Evolutionary conservation across 2,797 vertebrate species (phyloP).

Genomic region (Schizopygopsis malacanthus): DNA sequence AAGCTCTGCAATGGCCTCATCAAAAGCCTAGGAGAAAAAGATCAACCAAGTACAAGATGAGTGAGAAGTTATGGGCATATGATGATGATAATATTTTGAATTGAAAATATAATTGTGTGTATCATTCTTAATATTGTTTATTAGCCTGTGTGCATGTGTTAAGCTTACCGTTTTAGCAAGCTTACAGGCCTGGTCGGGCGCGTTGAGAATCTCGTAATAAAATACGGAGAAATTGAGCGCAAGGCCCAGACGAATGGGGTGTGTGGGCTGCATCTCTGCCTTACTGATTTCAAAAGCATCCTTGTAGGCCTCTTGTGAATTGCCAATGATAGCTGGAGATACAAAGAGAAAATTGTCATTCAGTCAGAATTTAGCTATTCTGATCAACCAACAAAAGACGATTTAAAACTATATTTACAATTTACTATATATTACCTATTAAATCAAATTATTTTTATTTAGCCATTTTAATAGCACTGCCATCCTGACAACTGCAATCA

Average conservation of each 20-base stretch:
- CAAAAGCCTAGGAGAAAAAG: slow-evolving; percentile 85
- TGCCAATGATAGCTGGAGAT: slow-evolving; percentile 80
- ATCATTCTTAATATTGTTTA: not conserved
- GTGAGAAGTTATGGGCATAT: not conserved
- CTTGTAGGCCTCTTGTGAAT: slow-evolving; percentile 89
- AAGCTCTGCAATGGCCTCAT: slow-evolving; percentile 91
- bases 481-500: not conserved
- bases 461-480: not conserved
- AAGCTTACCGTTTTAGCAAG: slow-evolving; percentile 89
- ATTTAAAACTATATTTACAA: not conserved
- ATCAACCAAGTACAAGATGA: not conserved
- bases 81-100: not conserved
- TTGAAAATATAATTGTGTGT: not conserved
- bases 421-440: not conserved
- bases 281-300: slow-evolving; percentile 89
- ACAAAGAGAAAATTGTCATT: not conserved
- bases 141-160: not conserved
- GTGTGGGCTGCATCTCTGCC: slow-evolving; percentile 89
- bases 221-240: slow-evolving; percentile 98
- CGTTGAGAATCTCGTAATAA: slow-evolving; percentile 95
- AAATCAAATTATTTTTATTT: not conserved
- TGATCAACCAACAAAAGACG: not conserved
- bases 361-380: not conserved
- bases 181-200: slow-evolving; percentile 87
- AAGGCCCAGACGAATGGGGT: slow-evolving; percentile 96